Evolutionary conservation across 1,140 invertebrate species (phyloP).

Genomic region (Aricia agestis): DNA sequence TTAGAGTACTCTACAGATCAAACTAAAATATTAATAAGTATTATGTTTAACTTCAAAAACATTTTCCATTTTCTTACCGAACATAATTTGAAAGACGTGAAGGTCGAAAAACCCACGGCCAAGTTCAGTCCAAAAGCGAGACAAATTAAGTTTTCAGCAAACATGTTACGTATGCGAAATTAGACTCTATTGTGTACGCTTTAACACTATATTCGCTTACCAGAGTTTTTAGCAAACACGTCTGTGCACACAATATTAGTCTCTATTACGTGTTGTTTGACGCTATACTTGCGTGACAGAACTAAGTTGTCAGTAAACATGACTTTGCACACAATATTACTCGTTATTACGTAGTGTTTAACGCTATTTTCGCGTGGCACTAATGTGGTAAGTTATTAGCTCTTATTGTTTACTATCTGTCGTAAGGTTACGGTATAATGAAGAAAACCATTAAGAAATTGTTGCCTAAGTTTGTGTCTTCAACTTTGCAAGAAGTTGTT

Average conservation of each 20-base stretch:
- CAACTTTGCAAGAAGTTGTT: too few species aligned
- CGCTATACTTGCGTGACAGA: not conserved
- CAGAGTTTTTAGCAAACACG: not conserved
- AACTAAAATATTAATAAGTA: too few species aligned
- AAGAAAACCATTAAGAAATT: not conserved
- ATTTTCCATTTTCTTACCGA: not conserved
- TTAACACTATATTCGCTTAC: too few species aligned
- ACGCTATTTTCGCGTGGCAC: not conserved
- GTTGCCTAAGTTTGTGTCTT: not conserved
- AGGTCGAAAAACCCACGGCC: slow-evolving; percentile 6
- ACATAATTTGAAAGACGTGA: slow-evolving; percentile 1
- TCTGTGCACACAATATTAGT: not conserved
- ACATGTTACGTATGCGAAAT: not conserved
- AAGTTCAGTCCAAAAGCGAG: slow-evolving; percentile 12
- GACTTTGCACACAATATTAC: not conserved
- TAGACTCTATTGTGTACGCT: too few species aligned
- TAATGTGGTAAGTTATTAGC: slow-evolving; percentile 1
- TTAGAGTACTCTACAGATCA: too few species aligned
- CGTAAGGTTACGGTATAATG: not conserved
- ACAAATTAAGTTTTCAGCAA: slow-evolving; percentile 3
- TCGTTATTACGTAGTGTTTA: not conserved
- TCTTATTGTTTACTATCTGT: not conserved
- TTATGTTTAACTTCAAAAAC: not conserved
- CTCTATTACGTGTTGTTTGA: not conserved
- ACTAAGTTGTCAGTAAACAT: not conserved